Conservation (phyloP, 2,113 vertebrate species). For the Fulmarus glacialis region DNA sequence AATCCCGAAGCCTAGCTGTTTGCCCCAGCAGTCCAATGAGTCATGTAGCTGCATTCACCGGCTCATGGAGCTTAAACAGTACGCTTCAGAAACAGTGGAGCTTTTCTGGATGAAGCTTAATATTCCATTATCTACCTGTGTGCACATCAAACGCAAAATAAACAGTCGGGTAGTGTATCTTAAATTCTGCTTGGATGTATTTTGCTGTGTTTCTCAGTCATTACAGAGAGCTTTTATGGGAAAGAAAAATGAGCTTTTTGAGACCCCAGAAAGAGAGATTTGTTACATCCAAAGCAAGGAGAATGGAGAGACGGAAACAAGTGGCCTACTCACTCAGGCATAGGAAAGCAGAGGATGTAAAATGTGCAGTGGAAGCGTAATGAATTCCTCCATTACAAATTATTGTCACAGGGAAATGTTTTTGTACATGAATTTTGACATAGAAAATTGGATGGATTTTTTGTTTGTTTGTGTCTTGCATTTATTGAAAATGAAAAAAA, state of each 20-base stretch:
- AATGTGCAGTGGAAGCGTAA: constrained; percentile 10
- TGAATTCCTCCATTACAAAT: constrained; percentile 36
- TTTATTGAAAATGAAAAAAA: constrained; percentile 47
- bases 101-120: background rate
- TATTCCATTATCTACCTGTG: background rate
- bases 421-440: constrained; percentile 45
- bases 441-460: constrained; percentile 35
- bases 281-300: background rate
- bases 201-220: background rate
- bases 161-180: background rate
- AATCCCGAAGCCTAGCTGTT: background rate
- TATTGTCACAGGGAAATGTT: constrained; percentile 52
- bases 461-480: constrained; percentile 24
- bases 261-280: background rate
- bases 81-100: background rate
- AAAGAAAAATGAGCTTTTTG: constrained; percentile 39
- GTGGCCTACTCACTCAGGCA: background rate
- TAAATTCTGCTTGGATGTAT: background rate
- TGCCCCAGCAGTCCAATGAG: background rate
- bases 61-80: background rate
- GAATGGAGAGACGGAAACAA: constrained; percentile 14
- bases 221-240: background rate
- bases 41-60: background rate
- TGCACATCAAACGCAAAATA: background rate
- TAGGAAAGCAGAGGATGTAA: background rate